Conservation (phyloP, 30 jellyfish, hydroid and myxozoan genomes). For the Hydractinia symbiolongicarpus region DNA sequence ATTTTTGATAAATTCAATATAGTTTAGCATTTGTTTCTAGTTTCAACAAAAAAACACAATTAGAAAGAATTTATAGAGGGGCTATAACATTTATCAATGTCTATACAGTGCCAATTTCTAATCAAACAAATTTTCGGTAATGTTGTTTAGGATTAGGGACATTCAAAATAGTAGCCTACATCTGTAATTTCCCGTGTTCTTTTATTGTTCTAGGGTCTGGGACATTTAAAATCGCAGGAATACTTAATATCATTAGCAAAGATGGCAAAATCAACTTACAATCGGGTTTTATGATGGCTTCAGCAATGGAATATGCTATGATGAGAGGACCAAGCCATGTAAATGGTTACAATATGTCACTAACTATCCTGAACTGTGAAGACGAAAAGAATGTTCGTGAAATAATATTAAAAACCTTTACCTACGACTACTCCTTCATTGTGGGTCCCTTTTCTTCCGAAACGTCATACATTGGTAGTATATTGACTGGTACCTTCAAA, state of each 20-base stretch:
- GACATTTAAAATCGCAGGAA: slow-evolving; percentile 20
- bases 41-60: too few relatives aligned
- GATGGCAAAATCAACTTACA: slow-evolving; percentile 8
- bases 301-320: slow-evolving; percentile 74
- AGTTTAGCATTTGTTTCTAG: too few relatives aligned
- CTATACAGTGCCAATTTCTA: too few relatives aligned
- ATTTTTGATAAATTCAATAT: too few relatives aligned
- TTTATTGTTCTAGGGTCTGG: slow-evolving; percentile 21
- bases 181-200: background rate
- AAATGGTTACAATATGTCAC: too few relatives aligned
- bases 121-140: too few relatives aligned
- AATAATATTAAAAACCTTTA: background rate
- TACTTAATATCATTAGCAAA: slow-evolving; percentile 7
- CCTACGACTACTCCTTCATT: slow-evolving; percentile 2
- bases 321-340: background rate
- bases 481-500: slow-evolving; percentile 4
- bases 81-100: too few relatives aligned
- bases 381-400: slow-evolving; percentile 4
- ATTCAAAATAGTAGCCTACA: too few relatives aligned
- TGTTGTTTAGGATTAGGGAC: too few relatives aligned
- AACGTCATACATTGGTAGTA: slow-evolving; percentile 16
- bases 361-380: background rate
- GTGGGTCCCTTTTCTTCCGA: slow-evolving; percentile 29
- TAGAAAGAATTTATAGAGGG: too few relatives aligned
- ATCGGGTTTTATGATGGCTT: slow-evolving; percentile 65